phyloP scores from a whole-genome alignment of 2,888 invertebrate species.

The Pardosa pseudoannulata region DNA sequence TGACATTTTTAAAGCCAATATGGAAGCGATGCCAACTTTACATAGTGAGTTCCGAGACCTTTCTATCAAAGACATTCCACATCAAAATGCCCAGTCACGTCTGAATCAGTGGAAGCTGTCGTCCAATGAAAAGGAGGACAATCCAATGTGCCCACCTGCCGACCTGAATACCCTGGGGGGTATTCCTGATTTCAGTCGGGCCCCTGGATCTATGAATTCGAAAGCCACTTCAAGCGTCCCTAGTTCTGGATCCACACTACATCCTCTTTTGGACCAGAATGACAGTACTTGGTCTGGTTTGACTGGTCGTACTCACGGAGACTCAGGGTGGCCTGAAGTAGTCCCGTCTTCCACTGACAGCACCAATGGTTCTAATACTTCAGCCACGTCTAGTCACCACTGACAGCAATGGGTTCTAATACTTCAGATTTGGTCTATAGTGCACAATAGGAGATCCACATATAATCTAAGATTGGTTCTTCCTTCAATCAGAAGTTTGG shows the following conservation, averaged over 20 bases:
- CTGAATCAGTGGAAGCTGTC: slow-evolving; percentile 84
- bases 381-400: not conserved
- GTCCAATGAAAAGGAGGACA: slow-evolving; percentile 80
- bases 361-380: not conserved
- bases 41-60: slow-evolving; percentile 89
- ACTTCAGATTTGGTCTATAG: no score
- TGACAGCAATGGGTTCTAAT: no score
- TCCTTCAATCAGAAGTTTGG: slow-evolving; percentile 99
- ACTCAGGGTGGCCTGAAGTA: slow-evolving; percentile 31
- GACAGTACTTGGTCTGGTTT: slow-evolving; percentile 57
- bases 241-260: slow-evolving; percentile 26
- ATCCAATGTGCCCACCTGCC: slow-evolving; percentile 79
- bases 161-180: slow-evolving; percentile 5
- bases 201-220: slow-evolving; percentile 82
- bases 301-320: slow-evolving; percentile 37
- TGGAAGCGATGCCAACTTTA: slow-evolving; percentile 77
- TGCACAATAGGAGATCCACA: no score
- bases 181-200: slow-evolving; percentile 87
- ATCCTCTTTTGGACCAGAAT: slow-evolving; percentile 28
- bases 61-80: slow-evolving; percentile 81
- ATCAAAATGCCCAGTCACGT: slow-evolving; percentile 49
- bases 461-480: slow-evolving; percentile 91
- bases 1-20: slow-evolving; percentile 65
- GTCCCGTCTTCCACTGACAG: not conserved
- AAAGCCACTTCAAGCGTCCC: slow-evolving; percentile 28